Percentiles rank a stretch among this genome's conserved stretches.
Evolutionary conservation across 2,797 vertebrate genomes (phyloP).

Genomic region (Tachyglossus aculeatus): DNA sequence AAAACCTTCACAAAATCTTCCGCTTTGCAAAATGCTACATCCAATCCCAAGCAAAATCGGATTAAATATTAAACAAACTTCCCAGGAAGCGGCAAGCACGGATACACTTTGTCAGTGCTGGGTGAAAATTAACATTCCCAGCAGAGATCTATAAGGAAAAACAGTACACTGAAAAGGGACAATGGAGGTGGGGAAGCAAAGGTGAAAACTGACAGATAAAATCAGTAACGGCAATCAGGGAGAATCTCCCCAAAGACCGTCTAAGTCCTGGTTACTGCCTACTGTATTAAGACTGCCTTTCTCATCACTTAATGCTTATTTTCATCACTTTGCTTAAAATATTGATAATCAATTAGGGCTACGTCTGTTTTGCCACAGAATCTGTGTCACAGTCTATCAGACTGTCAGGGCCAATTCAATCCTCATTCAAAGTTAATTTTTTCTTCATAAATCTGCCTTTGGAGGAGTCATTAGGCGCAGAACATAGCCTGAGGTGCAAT

Average conservation of each 20-base stretch:
- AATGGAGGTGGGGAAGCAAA: slow-evolving; percentile 55
- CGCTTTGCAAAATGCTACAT: background rate
- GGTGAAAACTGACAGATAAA: slow-evolving; percentile 62
- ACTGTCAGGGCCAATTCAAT: slow-evolving; percentile 96
- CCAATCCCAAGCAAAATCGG: slow-evolving; percentile 34
- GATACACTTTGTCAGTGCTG: slow-evolving; percentile 18
- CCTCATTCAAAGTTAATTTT: slow-evolving; percentile 96
- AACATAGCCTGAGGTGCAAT: slow-evolving; percentile 98
- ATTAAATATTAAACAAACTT: slow-evolving; percentile 62
- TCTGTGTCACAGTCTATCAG: slow-evolving; percentile 96
- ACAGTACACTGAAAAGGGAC: slow-evolving; percentile 51
- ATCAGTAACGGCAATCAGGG: slow-evolving; percentile 46
- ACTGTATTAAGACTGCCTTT: slow-evolving; percentile 85
- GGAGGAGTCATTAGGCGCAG: slow-evolving; percentile 87
- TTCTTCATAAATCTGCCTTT: slow-evolving; percentile 90
- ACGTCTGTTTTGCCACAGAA: slow-evolving; percentile 99
- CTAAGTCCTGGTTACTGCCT: slow-evolving; percentile 72
- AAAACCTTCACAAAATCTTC: slow-evolving; percentile 14
- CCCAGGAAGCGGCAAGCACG: slow-evolving; percentile 34
- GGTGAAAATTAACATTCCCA: slow-evolving; percentile 54
- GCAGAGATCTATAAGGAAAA: slow-evolving; percentile 39
- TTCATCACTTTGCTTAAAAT: slow-evolving; percentile 99
- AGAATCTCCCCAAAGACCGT: slow-evolving; percentile 68
- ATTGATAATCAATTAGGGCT: slow-evolving; percentile 99
- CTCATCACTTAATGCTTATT: slow-evolving; percentile 98